Conservation (phyloP, 2,888 invertebrate genomes). For the Linyphia triangularis region DNA sequence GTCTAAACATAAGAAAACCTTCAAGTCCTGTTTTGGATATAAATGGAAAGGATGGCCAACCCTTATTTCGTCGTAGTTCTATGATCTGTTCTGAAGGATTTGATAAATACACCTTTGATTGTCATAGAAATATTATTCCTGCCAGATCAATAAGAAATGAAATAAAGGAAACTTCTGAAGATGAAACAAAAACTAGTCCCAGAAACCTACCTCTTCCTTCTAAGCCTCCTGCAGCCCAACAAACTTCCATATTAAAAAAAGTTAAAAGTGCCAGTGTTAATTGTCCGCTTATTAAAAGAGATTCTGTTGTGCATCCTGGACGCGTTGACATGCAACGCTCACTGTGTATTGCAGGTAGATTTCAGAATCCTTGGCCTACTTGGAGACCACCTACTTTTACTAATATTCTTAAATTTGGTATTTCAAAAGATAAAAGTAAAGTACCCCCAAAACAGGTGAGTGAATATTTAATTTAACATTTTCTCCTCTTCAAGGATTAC, state of each 20-base stretch:
- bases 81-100: slow-evolving; percentile 74
- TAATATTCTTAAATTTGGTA: slow-evolving; percentile 76
- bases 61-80: slow-evolving; percentile 70
- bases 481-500: no score
- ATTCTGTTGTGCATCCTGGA: slow-evolving; percentile 76
- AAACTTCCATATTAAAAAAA: slow-evolving; percentile 49
- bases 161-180: background rate
- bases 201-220: slow-evolving; percentile 5
- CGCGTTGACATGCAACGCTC: slow-evolving; percentile 76
- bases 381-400: slow-evolving; percentile 77
- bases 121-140: slow-evolving; percentile 67
- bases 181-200: slow-evolving; percentile 5
- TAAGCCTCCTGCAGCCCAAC: slow-evolving; percentile 29
- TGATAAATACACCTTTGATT: slow-evolving; percentile 76
- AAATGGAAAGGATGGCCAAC: slow-evolving; percentile 31
- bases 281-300: slow-evolving; percentile 73
- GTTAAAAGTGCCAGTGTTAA: slow-evolving; percentile 46
- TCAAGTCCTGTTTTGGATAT: background rate
- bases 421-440: slow-evolving; percentile 76
- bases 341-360: slow-evolving; percentile 78
- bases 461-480: no score
- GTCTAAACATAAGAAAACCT: slow-evolving; percentile 8
- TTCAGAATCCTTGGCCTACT: slow-evolving; percentile 79
- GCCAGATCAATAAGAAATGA: slow-evolving; percentile 44
- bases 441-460: slow-evolving; percentile 76